Percentiles rank a stretch among this genome's conserved stretches.
Evolutionary conservation across 2,888 invertebrate genomes (phyloP).

Genomic region (Galeopsomyia nigrocyanea): DNA sequence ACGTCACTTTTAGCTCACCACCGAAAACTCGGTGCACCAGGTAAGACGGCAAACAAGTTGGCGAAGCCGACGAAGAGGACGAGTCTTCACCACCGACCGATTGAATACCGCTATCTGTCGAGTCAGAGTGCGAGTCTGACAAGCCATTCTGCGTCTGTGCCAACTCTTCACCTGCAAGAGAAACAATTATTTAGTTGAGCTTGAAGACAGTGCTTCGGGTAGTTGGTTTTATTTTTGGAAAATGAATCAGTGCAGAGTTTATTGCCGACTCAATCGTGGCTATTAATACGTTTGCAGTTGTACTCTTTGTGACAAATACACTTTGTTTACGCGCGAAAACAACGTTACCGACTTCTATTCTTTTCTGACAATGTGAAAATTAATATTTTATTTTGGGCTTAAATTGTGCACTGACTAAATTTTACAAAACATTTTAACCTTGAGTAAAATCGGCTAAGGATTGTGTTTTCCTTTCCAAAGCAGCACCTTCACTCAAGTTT

Average conservation of each 20-base stretch:
- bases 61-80: constrained; percentile 50
- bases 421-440: constrained; percentile 54
- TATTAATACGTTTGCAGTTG: too few relatives aligned
- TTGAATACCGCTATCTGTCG: constrained; percentile 67
- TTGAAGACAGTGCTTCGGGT: not conserved
- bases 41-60: constrained; percentile 58
- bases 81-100: constrained; percentile 65
- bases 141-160: constrained; percentile 60
- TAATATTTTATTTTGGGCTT: too few relatives aligned
- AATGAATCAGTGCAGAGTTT: constrained; percentile 40
- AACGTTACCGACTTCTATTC: too few relatives aligned
- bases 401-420: constrained; percentile 27
- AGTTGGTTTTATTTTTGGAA: constrained; percentile 43
- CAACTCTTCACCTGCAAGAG: constrained; percentile 58
- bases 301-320: too few relatives aligned
- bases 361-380: too few relatives aligned
- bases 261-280: not conserved
- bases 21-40: constrained; percentile 82
- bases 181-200: constrained; percentile 3
- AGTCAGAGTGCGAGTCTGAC: constrained; percentile 66
- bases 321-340: too few relatives aligned
- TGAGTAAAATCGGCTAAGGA: constrained; percentile 65
- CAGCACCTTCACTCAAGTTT: constrained; percentile 63
- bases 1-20: constrained; percentile 81
- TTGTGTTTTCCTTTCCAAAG: constrained; percentile 63